Evolutionary conservation across 2,797 vertebrate genomes (phyloP), one percentile per base, ranked within the genome.

Genomic region (Apogon talboti): DNA sequence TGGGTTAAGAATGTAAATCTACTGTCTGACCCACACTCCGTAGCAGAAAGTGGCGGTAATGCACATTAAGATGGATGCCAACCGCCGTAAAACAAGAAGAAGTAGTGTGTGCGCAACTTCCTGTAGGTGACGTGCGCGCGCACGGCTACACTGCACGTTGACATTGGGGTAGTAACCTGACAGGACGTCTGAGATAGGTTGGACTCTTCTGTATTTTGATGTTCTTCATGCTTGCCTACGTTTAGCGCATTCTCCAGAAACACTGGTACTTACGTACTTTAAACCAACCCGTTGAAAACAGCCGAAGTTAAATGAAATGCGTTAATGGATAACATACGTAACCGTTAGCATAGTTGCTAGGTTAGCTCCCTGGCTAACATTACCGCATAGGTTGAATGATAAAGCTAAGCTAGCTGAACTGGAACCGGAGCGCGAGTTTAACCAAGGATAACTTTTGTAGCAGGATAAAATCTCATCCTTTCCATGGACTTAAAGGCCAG

Each of bases 71-170:
- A n/a, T n/a, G n/a, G n/a, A n/a, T n/a, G n/a, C n/a, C n/a, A n/a
- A n/a, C n/a, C n/a, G n/a, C n/a, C n/a, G n/a, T n/a, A n/a, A n/a
- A n/a, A n/a, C n/a, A n/a, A n/a, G n/a, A n/a, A n/a, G n/a, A n/a
- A n/a, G n/a, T n/a, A n/a, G n/a, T n/a, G n/a, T 52, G 51, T 60
- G 24, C 10, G 41, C 44, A 69, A 57, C 46, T 13, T 2, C 45
- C 28, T 53, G 1, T 48, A 41, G 42, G 51, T 52, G 11, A n/a
- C n/a, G 47, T 24, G 21, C 5, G 21, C 21, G 21, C 21, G 21
- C 21, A 5, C 1, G 57, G 54, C n/a, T n/a, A n/a, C n/a, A 47
- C 63, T 54, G 76, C 71, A 68, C 77, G 77, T 68, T 85, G 83
- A 85, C 83, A 82, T 85, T 85, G 83, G 53, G n/a, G 37, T 0